Evolutionary conservation across 2,888 invertebrate species (phyloP), one percentile per base, ranked within the genome.

Genomic region (Cryptocheilus praepositus): DNA sequence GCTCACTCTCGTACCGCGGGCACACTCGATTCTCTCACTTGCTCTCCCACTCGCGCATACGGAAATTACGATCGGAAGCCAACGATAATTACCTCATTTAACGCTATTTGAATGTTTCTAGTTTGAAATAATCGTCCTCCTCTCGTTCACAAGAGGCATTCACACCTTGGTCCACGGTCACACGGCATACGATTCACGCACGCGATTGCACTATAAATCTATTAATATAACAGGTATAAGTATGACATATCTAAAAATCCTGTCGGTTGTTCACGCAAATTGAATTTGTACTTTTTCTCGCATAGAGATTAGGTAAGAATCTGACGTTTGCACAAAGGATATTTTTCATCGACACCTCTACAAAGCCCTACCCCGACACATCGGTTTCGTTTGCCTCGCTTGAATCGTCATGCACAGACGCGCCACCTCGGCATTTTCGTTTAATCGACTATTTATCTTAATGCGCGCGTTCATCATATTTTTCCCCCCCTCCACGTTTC

Each of bases 131-230:
- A 82, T 82, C 64, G 67, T 81, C 67, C 56, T 72, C 36, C 73
- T 76, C 78, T 74, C 65, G 66, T 64, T 36, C 13, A 36, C 61
- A 65, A 68, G 82, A 80, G 81, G 79, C 86, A 86, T 86, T 84
- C 85, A 86, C 76, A 84, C 84, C 79, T 87, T 87, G 87, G 86
- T 86, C 86, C 86, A 86, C 83, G 83, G 81, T 81, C 83, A 84
- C 82, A 83, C 83, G 82, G 80, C 81, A 81, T 80, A 81, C 79
- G 81, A 80, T 81, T 81, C 85, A 84, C 82, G 81, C 83, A 85
- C 84, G 82, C 86, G 83, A 85, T 87, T 85, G 85, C 87, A 87
- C 87, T 85, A 84, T 83, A 83, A 83, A 82, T 84, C 85, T 87
- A 86, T 83, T 80, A 81, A 85, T 85, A 84, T 85, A 86, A 85